Evolutionary conservation across 2,113 vertebrate genomes (phyloP).

Genomic region (Merops nubicus): DNA sequence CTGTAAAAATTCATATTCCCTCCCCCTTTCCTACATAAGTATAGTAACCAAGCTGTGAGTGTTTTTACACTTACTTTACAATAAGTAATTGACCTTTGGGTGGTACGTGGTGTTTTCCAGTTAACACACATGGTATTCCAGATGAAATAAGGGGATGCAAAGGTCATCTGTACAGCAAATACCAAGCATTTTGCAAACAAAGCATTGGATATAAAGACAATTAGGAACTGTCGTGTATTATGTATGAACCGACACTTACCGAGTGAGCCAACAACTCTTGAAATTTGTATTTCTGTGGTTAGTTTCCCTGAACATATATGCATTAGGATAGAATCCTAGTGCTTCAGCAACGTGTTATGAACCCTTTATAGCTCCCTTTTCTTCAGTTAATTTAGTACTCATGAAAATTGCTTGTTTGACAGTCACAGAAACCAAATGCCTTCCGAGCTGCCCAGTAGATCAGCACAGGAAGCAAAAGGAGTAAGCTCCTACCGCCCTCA

Average conservation of each 20-base stretch:
- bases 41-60: constrained; percentile 37
- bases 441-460: not conserved
- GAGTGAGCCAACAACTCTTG: not conserved
- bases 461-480: not conserved
- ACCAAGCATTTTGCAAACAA: constrained; percentile 48
- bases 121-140: constrained; percentile 22
- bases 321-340: not conserved
- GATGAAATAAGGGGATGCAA: constrained; percentile 36
- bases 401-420: not conserved
- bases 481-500: not conserved
- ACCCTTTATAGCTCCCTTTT: not conserved
- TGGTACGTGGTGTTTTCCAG: not conserved
- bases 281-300: constrained; percentile 30
- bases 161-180: constrained; percentile 50
- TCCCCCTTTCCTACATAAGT: not conserved
- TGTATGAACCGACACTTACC: constrained; percentile 14
- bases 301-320: not conserved
- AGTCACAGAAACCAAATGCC: not conserved
- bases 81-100: constrained; percentile 60
- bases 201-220: constrained; percentile 4
- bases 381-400: not conserved
- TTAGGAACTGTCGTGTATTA: constrained; percentile 16
- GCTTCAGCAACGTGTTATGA: not conserved
- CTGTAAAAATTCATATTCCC: not conserved
- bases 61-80: no score